phyloP scores from a whole-genome alignment of 2,888 invertebrate species.

The Hemistola chrysoprasaria region DNA sequence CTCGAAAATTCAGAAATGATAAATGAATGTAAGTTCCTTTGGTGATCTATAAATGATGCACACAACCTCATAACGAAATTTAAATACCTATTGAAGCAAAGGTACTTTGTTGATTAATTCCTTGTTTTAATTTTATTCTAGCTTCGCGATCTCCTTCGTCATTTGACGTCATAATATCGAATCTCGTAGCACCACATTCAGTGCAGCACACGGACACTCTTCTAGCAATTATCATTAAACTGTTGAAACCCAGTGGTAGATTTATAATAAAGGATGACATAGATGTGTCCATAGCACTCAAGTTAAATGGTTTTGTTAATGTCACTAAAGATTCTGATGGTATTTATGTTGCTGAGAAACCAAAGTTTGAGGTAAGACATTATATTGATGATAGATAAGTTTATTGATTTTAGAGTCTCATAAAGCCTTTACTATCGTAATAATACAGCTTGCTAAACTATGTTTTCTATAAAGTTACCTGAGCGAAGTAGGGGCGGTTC shows the following conservation, averaged over 20 bases:
- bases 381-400: not conserved
- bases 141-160: conserved; percentile 82
- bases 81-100: not conserved
- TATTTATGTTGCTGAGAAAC: conserved; percentile 81
- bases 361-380: conserved; percentile 84
- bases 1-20: conserved; percentile 84
- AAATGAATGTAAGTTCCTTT: conserved; percentile 80
- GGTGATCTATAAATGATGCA: too few relatives aligned
- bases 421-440: too few relatives aligned
- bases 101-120: not conserved
- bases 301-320: conserved; percentile 85
- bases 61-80: too few relatives aligned
- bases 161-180: conserved; percentile 84
- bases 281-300: conserved; percentile 76
- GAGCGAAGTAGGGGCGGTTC: too few relatives aligned
- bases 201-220: conserved; percentile 67
- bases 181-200: conserved; percentile 64
- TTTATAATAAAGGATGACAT: conserved; percentile 76
- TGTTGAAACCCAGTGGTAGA: conserved; percentile 85
- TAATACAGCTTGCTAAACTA: too few relatives aligned
- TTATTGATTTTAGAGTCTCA: too few relatives aligned
- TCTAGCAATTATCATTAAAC: conserved; percentile 80
- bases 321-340: conserved; percentile 47
- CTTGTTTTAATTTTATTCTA: conserved; percentile 46
- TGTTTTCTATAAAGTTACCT: too few relatives aligned